A percentile compares a stretch with the other conserved stretches of the same genome.
phyloP scores from a whole-genome alignment of 2,113 vertebrate species.

The Zosterops hypoxanthus region DNA sequence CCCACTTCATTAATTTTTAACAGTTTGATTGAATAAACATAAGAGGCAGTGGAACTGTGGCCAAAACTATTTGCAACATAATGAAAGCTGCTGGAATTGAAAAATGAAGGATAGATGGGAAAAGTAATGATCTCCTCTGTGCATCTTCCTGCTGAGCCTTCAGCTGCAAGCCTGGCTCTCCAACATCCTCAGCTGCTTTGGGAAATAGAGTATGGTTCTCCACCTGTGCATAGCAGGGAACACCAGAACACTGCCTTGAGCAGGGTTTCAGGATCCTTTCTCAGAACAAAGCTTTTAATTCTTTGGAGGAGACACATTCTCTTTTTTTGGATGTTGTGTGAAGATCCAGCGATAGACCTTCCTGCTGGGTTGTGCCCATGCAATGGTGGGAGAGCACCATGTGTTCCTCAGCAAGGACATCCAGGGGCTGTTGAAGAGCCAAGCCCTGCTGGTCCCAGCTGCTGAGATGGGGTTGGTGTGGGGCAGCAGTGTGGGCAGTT shows the following conservation, averaged over 20 bases:
- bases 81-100: background rate
- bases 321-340: fast-evolving
- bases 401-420: background rate
- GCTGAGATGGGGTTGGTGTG: background rate
- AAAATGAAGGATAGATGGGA: background rate
- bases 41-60: background rate
- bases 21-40: background rate
- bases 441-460: background rate
- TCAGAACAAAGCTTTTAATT: background rate
- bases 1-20: constrained; percentile 25
- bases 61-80: background rate
- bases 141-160: background rate
- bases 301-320: background rate
- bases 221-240: fast-evolving
- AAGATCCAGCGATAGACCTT: background rate
- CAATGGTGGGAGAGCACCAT: fast-evolving
- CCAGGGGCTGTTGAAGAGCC: background rate
- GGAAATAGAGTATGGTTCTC: background rate
- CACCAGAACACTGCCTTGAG: background rate
- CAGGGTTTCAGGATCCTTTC: background rate
- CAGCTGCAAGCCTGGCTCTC: background rate
- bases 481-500: background rate
- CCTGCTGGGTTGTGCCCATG: fast-evolving
- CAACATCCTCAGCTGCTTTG: background rate
- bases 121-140: background rate